Percentiles rank a stretch among this genome's conserved stretches.
These are phyloP conservation scores for Globia sparganii DNA, from an alignment of 2,888 invertebrate species.

Conservation along the genomic window DNA sequence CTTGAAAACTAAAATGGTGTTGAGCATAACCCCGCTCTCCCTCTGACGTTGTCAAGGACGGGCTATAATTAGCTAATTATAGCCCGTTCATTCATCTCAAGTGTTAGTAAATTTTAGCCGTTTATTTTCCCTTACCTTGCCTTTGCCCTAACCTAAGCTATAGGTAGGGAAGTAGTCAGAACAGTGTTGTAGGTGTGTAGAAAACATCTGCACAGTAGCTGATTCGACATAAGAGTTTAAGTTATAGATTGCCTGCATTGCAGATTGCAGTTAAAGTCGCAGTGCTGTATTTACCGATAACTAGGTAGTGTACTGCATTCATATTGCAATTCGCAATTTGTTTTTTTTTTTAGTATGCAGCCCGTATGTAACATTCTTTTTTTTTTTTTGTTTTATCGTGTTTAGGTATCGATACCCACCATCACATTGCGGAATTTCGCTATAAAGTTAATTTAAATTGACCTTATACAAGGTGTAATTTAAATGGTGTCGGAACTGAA, in stretches of 20 bases:
- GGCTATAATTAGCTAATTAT: background rate
- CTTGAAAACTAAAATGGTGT: background rate
- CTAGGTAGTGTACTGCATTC: background rate
- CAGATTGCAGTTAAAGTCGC: constrained; percentile 14
- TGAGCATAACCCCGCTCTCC: background rate
- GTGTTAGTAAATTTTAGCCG: background rate
- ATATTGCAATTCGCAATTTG: constrained; percentile 9
- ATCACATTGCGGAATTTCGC: too few species aligned
- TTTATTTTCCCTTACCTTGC: background rate
- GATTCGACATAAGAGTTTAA: background rate
- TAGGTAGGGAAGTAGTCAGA: background rate
- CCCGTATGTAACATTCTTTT: too few species aligned
- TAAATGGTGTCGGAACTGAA: too few species aligned
- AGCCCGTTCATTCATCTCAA: background rate
- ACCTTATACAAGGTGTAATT: too few species aligned
- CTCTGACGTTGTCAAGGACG: background rate
- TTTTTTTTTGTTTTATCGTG: too few species aligned
- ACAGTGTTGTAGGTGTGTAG: background rate
- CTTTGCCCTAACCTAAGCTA: too few species aligned
- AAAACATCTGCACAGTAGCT: constrained; percentile 3
- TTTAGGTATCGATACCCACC: too few species aligned
- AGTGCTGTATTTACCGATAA: constrained; percentile 18
- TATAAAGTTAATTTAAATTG: too few species aligned
- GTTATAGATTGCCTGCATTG: constrained; percentile 17
- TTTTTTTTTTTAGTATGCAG: background rate